Conservation (phyloP, 1,140 invertebrate species). For the Drosophila lacertosa region DNA sequence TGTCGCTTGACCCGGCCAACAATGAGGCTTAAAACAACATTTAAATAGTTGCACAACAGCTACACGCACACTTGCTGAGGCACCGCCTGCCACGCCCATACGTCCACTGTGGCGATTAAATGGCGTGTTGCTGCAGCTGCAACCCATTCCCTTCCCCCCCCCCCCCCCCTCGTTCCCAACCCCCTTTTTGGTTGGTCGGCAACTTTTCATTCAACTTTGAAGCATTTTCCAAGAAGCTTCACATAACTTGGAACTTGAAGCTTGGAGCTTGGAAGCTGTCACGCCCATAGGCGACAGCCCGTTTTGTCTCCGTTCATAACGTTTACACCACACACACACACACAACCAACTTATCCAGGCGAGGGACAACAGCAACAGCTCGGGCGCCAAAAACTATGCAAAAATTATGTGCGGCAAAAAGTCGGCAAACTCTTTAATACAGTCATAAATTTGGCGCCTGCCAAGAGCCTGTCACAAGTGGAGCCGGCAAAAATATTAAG, state of each 20-base stretch:
- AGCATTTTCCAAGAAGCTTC: not conserved
- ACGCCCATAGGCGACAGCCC: too few species aligned
- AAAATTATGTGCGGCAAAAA: slow-evolving; percentile 71
- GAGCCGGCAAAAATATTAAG: not conserved
- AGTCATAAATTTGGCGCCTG: slow-evolving; percentile 74
- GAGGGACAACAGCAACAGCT: slow-evolving; percentile 51
- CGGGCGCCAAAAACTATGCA: slow-evolving; percentile 68
- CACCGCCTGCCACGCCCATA: not conserved
- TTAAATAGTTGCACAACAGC: slow-evolving; percentile 60
- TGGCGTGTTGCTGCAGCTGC: slow-evolving; percentile 28
- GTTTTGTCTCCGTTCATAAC: not conserved
- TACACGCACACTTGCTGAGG: slow-evolving; percentile 11
- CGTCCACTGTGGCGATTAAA: slow-evolving; percentile 1
- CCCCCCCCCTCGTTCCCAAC: too few species aligned
- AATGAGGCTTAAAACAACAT: slow-evolving; percentile 57
- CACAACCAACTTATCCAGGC: too few species aligned
- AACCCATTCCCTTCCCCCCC: not conserved
- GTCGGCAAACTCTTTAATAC: slow-evolving; percentile 66
- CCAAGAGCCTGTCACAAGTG: slow-evolving; percentile 61
- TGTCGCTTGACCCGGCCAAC: slow-evolving; percentile 12
- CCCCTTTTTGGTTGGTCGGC: too few species aligned
- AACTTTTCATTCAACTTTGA: not conserved
- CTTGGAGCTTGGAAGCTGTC: too few species aligned
- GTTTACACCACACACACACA: slow-evolving; percentile 25
- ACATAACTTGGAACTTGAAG: not conserved